Evolutionary conservation across 2,113 vertebrate genomes (phyloP), one percentile per base, ranked within the genome.

Genomic region (Cnemophilus loriae): DNA sequence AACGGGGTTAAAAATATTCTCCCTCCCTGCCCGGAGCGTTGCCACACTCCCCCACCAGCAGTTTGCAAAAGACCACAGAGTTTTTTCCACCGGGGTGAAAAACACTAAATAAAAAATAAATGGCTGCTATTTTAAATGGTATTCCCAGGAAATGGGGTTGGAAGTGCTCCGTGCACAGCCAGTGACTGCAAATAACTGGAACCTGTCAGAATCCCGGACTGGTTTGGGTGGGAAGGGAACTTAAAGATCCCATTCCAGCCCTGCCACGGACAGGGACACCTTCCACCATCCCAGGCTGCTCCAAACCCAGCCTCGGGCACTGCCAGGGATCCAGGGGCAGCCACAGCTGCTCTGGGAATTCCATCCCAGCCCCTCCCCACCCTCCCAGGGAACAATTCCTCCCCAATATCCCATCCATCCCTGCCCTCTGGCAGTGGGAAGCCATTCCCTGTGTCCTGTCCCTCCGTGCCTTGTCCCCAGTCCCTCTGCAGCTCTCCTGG

Each of bases 1-100:
- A 82, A 79, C 10, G 84, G 93, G 91, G 93, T 94, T 95, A 91
- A 95, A 91, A 95, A 92, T 95, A 95, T 42, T 78, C 73, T 55
- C 56, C 53, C 49, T 67, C 74, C 35, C 61, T 78, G 61, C 88
- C 78, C 7, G 56, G 60, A 39, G 80, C n/a, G 20, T 84, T 95
- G 84, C 94, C 87, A 46, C 89, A 41, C 74, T 96, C 89, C 44
- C 20, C 64, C 89, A 18, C 0, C 74, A n/a, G 93, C 84, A 56
- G 83, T 90, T 81, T 74, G 94, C 60, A 67, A 59, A 73, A 70
- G 57, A 64, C 87, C 81, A 10, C 89, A 44, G 69, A 90, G 47
- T 55, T 90, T 84, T 90, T 95, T 87, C 93, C 89, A 52, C 47
- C 55, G 9, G 76, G 11, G 44, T 52, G 65, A 86, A 93, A 93